Evolutionary conservation across 2,888 invertebrate species (phyloP), one percentile per base, ranked within the genome.

Genomic region (Odontomyia ornata): DNA sequence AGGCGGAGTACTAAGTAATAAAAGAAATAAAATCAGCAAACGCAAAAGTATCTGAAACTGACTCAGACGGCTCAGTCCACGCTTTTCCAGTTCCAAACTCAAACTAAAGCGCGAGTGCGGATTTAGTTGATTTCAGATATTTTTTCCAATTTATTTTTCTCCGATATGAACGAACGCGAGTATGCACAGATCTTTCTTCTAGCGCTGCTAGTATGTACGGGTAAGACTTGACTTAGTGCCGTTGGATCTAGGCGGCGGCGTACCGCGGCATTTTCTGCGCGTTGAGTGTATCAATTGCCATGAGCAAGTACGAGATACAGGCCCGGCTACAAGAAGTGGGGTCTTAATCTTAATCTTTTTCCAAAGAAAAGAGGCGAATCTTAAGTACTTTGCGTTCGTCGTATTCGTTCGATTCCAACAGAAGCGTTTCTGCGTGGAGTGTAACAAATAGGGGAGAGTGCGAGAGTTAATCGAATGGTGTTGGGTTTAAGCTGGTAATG

Each of bases 31-130:
- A 57, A 13, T 28, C 52, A 52, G 25, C 23, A 23, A 69, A 69
- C 47, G 69, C 69, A 30, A 47, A 69, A 69, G 69, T 69, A 69
- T 69, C 69, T 69, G 11, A 69, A 18, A 25, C 47, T 47, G 46
- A 69, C 23, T 9, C 47, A 47, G 30, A 25, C 25, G 9, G 69
- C 47, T 47, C 46, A 69, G 69, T 69, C 69, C 47, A 47, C 69
- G 69, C 69, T 69, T 69, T 69, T 69, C 69, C 69, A 69, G 69
- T 46, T 69, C 69, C 47, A 46, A 13, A 69, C 69, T 69, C 46
- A 15, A 69, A 69, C 69, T 69, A 69, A 36, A 69, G 25, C 9
- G 46, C 47, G 46, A 69, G 46, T 47, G 47, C 47, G 69, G 46
- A 69, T 69, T 69, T 69, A 30, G 67, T 23, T 46, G 47, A 69